These are phyloP conservation scores for Polyodon spathula DNA, from an alignment of 2,113 vertebrate genomes.

Conservation along the genomic window DNA sequence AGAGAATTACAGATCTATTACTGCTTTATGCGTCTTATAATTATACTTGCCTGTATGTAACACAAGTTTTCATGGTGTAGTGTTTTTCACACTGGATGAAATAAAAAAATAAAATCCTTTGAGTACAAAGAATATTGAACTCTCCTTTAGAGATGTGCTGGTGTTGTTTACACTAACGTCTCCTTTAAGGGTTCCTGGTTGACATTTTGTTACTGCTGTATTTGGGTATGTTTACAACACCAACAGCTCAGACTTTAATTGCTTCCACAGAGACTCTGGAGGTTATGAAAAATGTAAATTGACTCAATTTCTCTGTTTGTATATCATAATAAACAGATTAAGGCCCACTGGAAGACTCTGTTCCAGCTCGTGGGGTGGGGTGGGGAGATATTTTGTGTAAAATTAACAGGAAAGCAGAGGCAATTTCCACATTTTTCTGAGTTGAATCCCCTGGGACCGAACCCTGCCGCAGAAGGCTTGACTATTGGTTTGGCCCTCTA, in stretches of 20 bases:
- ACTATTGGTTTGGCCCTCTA: not conserved
- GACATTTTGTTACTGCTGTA: no score
- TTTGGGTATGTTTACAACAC: not conserved
- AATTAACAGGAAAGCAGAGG: constrained; percentile 1
- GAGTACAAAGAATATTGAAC: no score
- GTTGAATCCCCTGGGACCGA: not conserved
- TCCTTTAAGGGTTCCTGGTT: no score
- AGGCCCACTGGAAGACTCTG: not conserved
- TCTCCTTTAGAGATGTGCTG: no score
- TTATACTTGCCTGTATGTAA: no score
- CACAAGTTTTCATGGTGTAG: no score
- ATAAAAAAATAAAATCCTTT: no score
- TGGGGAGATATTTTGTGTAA: not conserved
- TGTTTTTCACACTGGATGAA: no score
- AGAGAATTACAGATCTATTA: no score
- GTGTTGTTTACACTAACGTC: no score
- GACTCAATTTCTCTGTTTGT: not conserved
- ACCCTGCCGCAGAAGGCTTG: not conserved
- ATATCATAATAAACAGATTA: not conserved
- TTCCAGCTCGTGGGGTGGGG: not conserved
- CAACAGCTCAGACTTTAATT: not conserved
- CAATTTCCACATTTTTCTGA: no score
- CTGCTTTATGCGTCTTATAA: no score
- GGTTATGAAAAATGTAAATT: not conserved
- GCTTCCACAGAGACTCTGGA: not conserved